phyloP scores from a whole-genome alignment of 2,113 vertebrate genomes.

The Grus americana region DNA sequence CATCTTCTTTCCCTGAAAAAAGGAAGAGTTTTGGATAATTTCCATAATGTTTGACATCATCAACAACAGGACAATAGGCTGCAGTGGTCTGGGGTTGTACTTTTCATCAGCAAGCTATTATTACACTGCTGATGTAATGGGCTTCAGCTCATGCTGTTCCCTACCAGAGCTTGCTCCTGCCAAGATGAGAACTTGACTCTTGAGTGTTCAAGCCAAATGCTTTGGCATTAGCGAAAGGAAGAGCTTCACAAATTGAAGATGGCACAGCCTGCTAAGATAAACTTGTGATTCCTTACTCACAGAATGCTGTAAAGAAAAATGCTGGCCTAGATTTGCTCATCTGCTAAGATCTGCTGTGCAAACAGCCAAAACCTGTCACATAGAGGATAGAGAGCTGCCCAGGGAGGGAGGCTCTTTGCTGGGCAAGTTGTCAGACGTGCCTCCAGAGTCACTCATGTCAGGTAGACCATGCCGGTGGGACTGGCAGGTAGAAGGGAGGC shows the following conservation, averaged over 20 bases:
- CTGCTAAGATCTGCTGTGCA: background rate
- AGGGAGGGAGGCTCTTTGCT: background rate
- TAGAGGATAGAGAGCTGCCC: background rate
- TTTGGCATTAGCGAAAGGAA: background rate
- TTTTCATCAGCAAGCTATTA: background rate
- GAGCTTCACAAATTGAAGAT: background rate
- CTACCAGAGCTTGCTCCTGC: background rate
- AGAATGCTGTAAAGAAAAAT: background rate
- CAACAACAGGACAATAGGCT: background rate
- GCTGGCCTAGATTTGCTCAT: background rate
- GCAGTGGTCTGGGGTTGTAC: background rate
- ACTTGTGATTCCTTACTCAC: background rate
- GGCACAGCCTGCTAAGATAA: background rate
- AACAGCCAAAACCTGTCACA: background rate
- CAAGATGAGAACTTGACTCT: background rate
- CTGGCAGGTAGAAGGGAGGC: background rate
- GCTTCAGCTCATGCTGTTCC: background rate
- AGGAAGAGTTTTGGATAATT: background rate
- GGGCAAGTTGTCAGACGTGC: background rate
- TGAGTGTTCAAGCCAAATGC: background rate
- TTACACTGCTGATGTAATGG: background rate
- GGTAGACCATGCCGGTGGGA: rapidly evolving
- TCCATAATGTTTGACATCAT: background rate
- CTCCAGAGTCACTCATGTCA: background rate
- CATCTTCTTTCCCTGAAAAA: background rate